Conservation (phyloP, 2,888 invertebrate genomes). For the Branchipolynoe longqiensis region DNA sequence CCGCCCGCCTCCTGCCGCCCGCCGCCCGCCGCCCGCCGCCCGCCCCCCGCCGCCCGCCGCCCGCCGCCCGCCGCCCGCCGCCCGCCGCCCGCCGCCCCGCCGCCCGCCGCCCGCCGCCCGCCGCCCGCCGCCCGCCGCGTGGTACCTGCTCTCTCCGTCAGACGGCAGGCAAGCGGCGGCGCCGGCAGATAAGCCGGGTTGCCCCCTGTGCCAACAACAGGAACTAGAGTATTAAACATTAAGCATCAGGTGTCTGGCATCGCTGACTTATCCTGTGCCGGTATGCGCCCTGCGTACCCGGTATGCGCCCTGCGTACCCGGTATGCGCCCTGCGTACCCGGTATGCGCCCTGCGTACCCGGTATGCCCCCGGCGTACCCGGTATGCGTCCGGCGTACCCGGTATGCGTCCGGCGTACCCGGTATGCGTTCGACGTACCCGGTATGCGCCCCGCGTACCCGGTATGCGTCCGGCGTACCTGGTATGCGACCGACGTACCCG, state of each 20-base stretch:
- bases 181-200: background rate
- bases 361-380: too few species aligned
- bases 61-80: background rate
- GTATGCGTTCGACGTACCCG: too few species aligned
- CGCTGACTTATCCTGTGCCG: too few species aligned
- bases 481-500: too few species aligned
- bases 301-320: too few species aligned
- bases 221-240: slow-evolving; percentile 25
- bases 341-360: too few species aligned
- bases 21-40: background rate
- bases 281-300: too few species aligned
- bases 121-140: background rate
- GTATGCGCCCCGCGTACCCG: too few species aligned
- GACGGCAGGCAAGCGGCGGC: background rate
- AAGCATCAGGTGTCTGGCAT: background rate
- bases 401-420: too few species aligned
- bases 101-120: background rate
- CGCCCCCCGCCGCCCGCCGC: background rate
- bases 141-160: slow-evolving; percentile 16
- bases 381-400: too few species aligned
- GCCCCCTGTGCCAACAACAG: background rate
- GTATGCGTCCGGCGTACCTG: too few species aligned
- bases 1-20: background rate
- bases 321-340: too few species aligned
- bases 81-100: background rate